Percentiles rank a stretch among this genome's conserved stretches.
These are phyloP conservation scores for Uromys caudimaculatus DNA, from an alignment of 2,797 vertebrate genomes.

Conservation along the genomic window DNA sequence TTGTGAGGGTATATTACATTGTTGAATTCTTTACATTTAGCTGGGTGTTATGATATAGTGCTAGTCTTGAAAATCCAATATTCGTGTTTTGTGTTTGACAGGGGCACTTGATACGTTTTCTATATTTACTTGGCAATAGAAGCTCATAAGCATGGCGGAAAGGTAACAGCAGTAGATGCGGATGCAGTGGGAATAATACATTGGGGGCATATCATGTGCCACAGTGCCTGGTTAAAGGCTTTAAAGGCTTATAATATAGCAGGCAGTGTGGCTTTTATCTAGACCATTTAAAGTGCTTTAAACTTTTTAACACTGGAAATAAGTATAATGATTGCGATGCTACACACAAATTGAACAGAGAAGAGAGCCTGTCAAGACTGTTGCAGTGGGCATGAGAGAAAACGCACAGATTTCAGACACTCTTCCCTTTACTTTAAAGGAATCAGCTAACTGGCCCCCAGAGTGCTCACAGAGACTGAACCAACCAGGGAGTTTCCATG, in stretches of 20 bases:
- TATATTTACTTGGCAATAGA: neutral
- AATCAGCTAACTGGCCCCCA: neutral
- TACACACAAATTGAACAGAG: neutral
- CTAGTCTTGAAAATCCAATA: neutral
- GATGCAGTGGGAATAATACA: neutral
- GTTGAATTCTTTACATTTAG: slow-evolving; percentile 33
- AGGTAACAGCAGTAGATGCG: neutral
- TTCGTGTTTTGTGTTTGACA: neutral
- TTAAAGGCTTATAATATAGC: slow-evolving; percentile 24
- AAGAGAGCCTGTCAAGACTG: neutral
- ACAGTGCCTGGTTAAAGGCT: neutral
- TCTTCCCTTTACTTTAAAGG: neutral
- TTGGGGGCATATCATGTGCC: neutral
- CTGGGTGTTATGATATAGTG: neutral
- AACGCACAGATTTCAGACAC: neutral
- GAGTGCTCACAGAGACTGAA: neutral
- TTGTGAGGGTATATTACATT: neutral
- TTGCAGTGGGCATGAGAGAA: neutral
- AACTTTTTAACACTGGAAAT: neutral
- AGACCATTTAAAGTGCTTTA: neutral
- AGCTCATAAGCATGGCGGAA: neutral
- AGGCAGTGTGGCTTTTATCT: neutral
- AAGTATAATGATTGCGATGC: neutral
- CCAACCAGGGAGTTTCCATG: neutral
- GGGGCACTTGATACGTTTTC: neutral